Base-by-base conservation (phyloP, 2,888 invertebrate genomes). In the Tenthredo notha region DNA sequence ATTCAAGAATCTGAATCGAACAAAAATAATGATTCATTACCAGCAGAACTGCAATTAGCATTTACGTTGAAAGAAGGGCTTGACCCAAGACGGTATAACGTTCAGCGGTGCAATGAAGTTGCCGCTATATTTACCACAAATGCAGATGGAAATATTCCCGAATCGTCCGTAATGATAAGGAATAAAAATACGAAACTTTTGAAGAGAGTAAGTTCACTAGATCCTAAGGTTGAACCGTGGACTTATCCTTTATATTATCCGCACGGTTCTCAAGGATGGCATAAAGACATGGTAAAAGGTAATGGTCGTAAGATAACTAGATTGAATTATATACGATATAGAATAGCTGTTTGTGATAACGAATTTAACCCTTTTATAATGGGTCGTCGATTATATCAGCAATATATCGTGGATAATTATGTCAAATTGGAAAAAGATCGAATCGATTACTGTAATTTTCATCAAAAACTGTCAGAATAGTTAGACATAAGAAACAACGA, bases 371-470 rank as follows among this genome's bases (percentile, higher is more conserved):
- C 65, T 29, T 65, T 65, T 65, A 12, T 65, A 21, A 65, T 65
- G 21, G 65, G 25, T 65, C 25, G 21, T 65, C 12, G 65, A 21
- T 85, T 92, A 9, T 87, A 88, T 25, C 88, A 90, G 72, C 91
- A 92, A 84, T 91, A 85, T 50, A 67, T 87, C 6, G 90, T 91
- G 0, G 91, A 92, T 80, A 85, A 87, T 85, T 91, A 90, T 86
- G 89, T 88, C 2, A 90, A 89, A 80, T 88, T 89, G 9, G 90
- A 92, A 85, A 86, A 86, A 37, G 87, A 89, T 70, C 85, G 89
- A 25, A 84, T 91, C 18, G 54, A 74, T 3, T 91, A 70, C 80
- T 80, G 88, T 21, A 85, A 88, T 9, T 84, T 75, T 2, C 88
- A 91, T 61, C 90, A 92, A 78, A 67, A 37, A 3, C 86, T n/a